Conservation (phyloP, 2,888 invertebrate species). For the Bellardia pandia region DNA sequence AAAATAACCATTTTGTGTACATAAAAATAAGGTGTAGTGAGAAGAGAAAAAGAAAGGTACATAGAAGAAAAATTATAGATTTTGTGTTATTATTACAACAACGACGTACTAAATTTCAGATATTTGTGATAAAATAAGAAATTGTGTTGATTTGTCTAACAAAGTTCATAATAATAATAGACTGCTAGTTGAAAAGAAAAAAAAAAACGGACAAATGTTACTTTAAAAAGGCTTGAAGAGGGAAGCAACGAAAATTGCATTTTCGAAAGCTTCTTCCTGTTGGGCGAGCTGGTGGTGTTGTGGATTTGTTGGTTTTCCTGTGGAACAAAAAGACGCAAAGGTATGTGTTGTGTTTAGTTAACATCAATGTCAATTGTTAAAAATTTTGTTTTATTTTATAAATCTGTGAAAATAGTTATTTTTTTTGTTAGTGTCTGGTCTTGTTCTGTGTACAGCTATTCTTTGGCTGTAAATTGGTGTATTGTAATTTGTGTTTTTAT, state of each 20-base stretch:
- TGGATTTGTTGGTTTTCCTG: slow-evolving; percentile 77
- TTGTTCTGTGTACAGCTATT: slow-evolving; percentile 22
- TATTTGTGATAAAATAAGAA: background rate
- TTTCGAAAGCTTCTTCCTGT: slow-evolving; percentile 83
- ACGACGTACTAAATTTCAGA: slow-evolving; percentile 1
- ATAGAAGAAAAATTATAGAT: slow-evolving; percentile 57
- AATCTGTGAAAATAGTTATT: background rate
- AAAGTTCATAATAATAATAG: background rate
- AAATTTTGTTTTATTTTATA: background rate
- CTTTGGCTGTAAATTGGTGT: background rate
- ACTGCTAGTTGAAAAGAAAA: background rate
- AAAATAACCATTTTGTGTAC: slow-evolving; percentile 55
- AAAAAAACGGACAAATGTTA: slow-evolving; percentile 58
- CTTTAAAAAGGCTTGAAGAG: slow-evolving; percentile 65
- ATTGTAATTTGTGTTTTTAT: slow-evolving; percentile 12
- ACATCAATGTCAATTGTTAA: background rate
- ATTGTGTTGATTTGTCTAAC: background rate
- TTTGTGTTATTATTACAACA: slow-evolving; percentile 46
- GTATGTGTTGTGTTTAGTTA: slow-evolving; percentile 74
- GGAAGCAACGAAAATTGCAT: slow-evolving; percentile 82
- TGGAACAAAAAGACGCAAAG: slow-evolving; percentile 84
- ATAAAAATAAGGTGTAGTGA: slow-evolving; percentile 63
- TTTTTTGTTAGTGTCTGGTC: background rate
- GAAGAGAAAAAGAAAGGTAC: slow-evolving; percentile 28
- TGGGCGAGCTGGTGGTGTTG: slow-evolving; percentile 84